These are phyloP conservation scores for Aphelenchoides fujianensis DNA, from an alignment of 1,140 invertebrate genomes.

Conservation along the genomic window DNA sequence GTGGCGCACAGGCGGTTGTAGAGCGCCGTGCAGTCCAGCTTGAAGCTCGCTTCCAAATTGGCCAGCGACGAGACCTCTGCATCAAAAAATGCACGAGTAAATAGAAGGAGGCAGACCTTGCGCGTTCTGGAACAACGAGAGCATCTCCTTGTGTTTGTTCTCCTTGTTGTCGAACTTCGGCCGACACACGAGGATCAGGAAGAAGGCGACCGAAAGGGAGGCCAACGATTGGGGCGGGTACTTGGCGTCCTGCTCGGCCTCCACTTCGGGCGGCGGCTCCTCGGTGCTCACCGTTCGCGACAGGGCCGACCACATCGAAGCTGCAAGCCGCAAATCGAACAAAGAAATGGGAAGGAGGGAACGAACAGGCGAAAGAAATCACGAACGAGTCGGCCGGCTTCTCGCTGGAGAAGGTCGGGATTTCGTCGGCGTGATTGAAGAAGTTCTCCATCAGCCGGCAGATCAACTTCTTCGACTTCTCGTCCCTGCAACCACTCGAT, in stretches of 20 bases:
- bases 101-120: slow-evolving; percentile 61
- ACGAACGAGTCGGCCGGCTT: slow-evolving; percentile 25
- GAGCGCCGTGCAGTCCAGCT: slow-evolving; percentile 76
- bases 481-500: not conserved
- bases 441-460: slow-evolving; percentile 47
- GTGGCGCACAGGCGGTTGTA: slow-evolving; percentile 75
- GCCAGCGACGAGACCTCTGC: slow-evolving; percentile 64
- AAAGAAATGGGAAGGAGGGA: slow-evolving; percentile 66
- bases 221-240: slow-evolving; percentile 47
- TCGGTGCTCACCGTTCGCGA: slow-evolving; percentile 44
- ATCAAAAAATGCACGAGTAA: not conserved
- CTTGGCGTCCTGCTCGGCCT: slow-evolving; percentile 31
- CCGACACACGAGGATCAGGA: slow-evolving; percentile 85
- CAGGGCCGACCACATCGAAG: slow-evolving; percentile 55
- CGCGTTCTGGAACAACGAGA: slow-evolving; percentile 76
- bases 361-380: slow-evolving; percentile 56
- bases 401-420: slow-evolving; percentile 28
- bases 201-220: slow-evolving; percentile 67
- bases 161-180: slow-evolving; percentile 69
- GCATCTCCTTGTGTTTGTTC: slow-evolving; percentile 76
- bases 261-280: slow-evolving; percentile 24
- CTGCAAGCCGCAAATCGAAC: slow-evolving; percentile 71
- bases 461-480: slow-evolving; percentile 27
- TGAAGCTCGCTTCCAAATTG: slow-evolving; percentile 69
- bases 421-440: slow-evolving; percentile 31